phyloP scores from a whole-genome alignment of 2,888 invertebrate genomes.

The Hydrotaea diabolus region DNA sequence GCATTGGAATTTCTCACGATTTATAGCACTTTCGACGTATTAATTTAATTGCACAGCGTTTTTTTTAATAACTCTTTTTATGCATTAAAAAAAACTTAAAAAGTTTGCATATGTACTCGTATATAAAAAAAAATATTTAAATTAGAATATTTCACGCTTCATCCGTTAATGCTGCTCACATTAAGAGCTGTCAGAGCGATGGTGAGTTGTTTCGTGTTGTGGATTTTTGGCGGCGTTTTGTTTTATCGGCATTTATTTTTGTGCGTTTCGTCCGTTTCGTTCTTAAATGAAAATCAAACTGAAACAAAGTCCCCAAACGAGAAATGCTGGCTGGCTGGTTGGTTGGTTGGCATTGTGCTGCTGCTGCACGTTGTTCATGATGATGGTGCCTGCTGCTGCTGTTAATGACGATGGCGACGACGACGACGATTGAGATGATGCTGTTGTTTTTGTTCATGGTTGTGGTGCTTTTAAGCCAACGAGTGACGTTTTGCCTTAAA shows the following conservation, averaged over 20 bases:
- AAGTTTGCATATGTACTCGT: background rate
- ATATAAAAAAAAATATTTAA: conserved; percentile 13
- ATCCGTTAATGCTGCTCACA: conserved; percentile 3
- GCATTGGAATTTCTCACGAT: background rate
- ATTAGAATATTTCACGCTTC: conserved; percentile 35
- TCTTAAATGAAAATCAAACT: conserved; percentile 75
- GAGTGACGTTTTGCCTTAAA: conserved; percentile 52
- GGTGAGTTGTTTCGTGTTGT: conserved; percentile 17
- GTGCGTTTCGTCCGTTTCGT: conserved; percentile 72
- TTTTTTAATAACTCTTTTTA: conserved; percentile 2
- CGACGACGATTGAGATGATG: conserved; percentile 26
- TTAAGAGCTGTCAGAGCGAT: conserved; percentile 12
- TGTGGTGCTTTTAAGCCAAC: background rate
- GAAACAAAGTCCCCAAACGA: conserved; percentile 67
- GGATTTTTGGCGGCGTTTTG: background rate
- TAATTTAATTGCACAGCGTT: conserved; percentile 41
- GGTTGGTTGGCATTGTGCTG: conserved; percentile 47
- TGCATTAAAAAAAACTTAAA: background rate
- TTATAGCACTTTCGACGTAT: background rate
- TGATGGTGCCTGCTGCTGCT: conserved; percentile 1
- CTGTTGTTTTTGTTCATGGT: conserved; percentile 25
- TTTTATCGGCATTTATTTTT: conserved; percentile 8
- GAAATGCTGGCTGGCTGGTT: conserved; percentile 47
- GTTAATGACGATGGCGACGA: conserved; percentile 7
- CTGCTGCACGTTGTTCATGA: conserved; percentile 25